Conservation (phyloP, 2,113 vertebrate species). For the Neogale vison region DNA sequence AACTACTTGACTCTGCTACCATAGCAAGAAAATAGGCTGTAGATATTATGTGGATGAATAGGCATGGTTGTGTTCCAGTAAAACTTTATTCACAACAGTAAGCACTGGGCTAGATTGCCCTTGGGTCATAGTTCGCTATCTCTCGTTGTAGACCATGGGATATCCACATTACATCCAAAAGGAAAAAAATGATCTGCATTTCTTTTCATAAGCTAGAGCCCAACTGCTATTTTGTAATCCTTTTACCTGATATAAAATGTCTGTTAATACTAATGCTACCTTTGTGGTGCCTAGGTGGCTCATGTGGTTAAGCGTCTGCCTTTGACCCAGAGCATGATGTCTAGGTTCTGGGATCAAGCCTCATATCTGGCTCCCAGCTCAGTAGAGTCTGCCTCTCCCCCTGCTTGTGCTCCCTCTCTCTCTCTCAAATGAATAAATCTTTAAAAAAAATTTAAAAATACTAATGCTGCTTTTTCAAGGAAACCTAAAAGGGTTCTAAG, state of each 20-base stretch:
- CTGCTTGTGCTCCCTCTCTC: too few species aligned
- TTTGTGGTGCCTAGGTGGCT: too few species aligned
- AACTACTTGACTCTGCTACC: neutral
- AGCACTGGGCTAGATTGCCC: neutral
- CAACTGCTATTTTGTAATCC: neutral
- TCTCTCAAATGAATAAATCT: too few species aligned
- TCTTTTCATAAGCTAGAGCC: neutral
- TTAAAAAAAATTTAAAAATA: too few species aligned
- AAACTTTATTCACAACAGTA: neutral
- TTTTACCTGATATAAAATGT: conserved; percentile 39
- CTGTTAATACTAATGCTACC: neutral
- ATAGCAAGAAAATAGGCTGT: neutral
- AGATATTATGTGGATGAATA: neutral
- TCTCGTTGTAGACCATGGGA: neutral
- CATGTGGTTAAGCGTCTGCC: too few species aligned
- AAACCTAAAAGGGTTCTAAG: neutral
- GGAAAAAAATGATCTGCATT: neutral
- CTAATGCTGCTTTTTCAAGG: neutral
- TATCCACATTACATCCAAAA: conserved; percentile 17
- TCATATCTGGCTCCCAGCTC: too few species aligned
- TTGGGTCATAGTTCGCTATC: neutral
- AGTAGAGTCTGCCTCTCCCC: too few species aligned
- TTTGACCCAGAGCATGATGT: too few species aligned
- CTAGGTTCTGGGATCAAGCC: too few species aligned
- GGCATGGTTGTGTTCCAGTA: neutral